Base-by-base conservation (phyloP, 2,888 invertebrate genomes). In the Dorcus hopei region DNA sequence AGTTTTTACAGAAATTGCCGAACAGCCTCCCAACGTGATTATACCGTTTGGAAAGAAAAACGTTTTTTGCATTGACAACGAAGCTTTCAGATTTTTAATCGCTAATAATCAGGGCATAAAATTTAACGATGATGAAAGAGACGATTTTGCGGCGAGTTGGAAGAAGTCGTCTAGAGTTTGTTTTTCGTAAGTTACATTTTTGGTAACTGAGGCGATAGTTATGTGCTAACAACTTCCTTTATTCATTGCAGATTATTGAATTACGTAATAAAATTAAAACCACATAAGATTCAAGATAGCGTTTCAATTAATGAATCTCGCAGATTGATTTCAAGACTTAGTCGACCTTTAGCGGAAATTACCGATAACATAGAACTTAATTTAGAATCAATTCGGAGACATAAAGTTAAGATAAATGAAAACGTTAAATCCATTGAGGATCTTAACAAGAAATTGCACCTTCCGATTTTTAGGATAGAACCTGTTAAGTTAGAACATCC, bases 301-400 rank as follows among this genome's bases (percentile, higher is more conserved):
- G 57, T 71, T n/a, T 73, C 73, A 3, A 64, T 77, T 1, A 76
- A 76, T 41, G 73, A 76, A 59, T 73, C 74, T 1, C 61, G 76
- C n/a, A 66, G 72, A 47, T 54, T 73, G n/a, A 74, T 77, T 33
- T 63, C 69, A 33, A 70, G 75, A 14, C 56, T 77, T 33, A 65
- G 73, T 0, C 69, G 73, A 61, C 77, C 77, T n/a, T n/a, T n/a
- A n/a, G n/a, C n/a, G n/a, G n/a, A n/a, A n/a, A n/a, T n/a, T n/a
- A n/a, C n/a, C n/a, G 71, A 76, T 58, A 57, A 72, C 4, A 73
- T 77, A 23, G 59, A 71, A 11, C 72, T 75, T 51, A 77, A 77
- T 73, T 75, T 52, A 42, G 69, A 49, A 9, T 50, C 52, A 49
- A 47, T 74, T 49, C 58, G 72, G 39, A 68, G 68, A 26, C 73